These are phyloP conservation scores for Cordylochernes scorpioides DNA, from an alignment of 2,888 invertebrate species.

Conservation along the genomic window DNA sequence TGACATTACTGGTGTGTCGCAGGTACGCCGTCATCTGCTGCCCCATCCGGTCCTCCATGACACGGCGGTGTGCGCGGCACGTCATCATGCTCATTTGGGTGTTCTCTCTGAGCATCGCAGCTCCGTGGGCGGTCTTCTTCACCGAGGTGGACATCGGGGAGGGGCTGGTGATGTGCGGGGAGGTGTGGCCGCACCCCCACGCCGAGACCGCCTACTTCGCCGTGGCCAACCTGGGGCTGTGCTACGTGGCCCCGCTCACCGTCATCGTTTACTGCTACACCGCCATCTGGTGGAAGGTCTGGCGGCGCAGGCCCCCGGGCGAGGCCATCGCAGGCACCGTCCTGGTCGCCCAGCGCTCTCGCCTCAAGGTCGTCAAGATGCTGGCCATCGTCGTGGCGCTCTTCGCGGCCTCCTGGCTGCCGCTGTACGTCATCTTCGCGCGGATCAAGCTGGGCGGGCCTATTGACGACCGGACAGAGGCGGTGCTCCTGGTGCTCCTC, in stretches of 20 bases:
- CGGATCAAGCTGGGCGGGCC: conserved; percentile 16
- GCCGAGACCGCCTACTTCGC: conserved; percentile 14
- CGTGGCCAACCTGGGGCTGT: conserved; percentile 13
- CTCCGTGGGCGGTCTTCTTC: conserved; percentile 29
- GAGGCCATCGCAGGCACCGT: conserved; percentile 17
- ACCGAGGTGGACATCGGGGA: conserved; percentile 20
- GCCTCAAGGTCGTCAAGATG: conserved; percentile 19
- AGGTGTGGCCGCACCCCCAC: conserved; percentile 13
- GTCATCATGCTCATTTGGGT: conserved; percentile 26
- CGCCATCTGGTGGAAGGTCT: conserved; percentile 19
- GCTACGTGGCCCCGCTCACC: conserved; percentile 15
- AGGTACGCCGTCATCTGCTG: conserved; percentile 25
- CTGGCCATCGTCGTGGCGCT: conserved; percentile 21
- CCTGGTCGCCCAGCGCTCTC: conserved; percentile 13
- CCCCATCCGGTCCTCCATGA: conserved; percentile 25
- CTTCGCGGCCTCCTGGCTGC: conserved; percentile 23
- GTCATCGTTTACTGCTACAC: conserved; percentile 16
- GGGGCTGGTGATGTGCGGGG: conserved; percentile 12
- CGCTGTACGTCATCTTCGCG: conserved; percentile 20
- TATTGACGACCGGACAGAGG: conserved; percentile 9
- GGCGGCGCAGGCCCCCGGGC: conserved; percentile 24
- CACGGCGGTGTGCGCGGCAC: conserved; percentile 21
- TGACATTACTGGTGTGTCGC: too few relatives aligned
- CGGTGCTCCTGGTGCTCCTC: conserved; percentile 28
- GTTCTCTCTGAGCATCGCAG: conserved; percentile 24